Percentiles rank a stretch among this genome's conserved stretches.
phyloP scores from a whole-genome alignment of 2,797 vertebrate species.

The Sebastes hopkinsi region DNA sequence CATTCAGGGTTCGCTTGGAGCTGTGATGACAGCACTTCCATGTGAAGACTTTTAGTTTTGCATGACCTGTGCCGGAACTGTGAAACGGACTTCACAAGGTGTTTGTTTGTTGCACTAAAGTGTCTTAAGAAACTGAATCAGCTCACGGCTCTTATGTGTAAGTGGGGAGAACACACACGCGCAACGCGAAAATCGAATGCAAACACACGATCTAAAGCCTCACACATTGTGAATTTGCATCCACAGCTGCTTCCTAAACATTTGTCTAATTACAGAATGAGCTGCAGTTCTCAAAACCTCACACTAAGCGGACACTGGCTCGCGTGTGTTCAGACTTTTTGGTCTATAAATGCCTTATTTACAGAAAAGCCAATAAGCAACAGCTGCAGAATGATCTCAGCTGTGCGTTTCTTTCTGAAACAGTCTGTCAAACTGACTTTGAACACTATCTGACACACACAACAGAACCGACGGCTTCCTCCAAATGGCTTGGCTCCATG shows the following conservation, averaged over 20 bases:
- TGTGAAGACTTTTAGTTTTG: not conserved
- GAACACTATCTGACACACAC: constrained; percentile 58
- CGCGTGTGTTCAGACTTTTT: constrained; percentile 34
- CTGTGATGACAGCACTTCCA: not conserved
- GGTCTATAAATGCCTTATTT: constrained; percentile 61
- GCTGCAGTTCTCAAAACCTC: constrained; percentile 15
- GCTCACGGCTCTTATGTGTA: not conserved
- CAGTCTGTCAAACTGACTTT: constrained; percentile 59
- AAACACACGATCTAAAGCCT: not conserved
- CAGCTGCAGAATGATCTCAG: constrained; percentile 78
- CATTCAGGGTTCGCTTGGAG: not conserved
- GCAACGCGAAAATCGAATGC: not conserved
- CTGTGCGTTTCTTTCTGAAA: constrained; percentile 48
- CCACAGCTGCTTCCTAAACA: constrained; percentile 17
- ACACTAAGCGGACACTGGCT: constrained; percentile 21
- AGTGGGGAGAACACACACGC: not conserved
- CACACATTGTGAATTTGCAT: not conserved
- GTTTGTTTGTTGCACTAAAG: not conserved
- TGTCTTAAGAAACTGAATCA: not conserved
- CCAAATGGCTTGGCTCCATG: constrained; percentile 63
- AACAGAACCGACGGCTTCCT: constrained; percentile 51
- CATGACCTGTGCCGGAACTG: not conserved
- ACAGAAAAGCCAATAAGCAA: constrained; percentile 67
- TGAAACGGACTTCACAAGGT: not conserved
- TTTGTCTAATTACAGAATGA: constrained; percentile 32